Evolutionary conservation across 2,888 invertebrate genomes (phyloP).

Genomic region (Ecdyonurus torrentis): DNA sequence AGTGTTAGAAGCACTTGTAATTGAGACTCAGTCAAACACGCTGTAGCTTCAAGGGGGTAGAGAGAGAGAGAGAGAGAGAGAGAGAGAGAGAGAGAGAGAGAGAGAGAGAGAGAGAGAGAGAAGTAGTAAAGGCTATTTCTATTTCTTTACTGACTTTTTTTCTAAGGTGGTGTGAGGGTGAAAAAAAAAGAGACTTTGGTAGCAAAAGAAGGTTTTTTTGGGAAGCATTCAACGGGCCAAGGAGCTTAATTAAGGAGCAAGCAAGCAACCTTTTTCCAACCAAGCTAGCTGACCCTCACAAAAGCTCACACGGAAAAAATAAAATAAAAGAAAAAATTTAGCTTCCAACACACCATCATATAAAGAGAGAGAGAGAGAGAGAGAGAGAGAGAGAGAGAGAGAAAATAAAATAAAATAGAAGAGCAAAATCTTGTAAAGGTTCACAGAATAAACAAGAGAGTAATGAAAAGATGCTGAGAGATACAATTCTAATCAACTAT

Average conservation of each 20-base stretch:
- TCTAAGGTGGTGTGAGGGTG: too few species aligned
- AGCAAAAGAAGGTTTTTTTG: too few species aligned
- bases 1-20: background rate
- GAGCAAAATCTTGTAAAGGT: background rate
- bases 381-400: background rate
- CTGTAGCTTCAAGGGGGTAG: background rate
- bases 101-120: background rate
- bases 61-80: background rate
- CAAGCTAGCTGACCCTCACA: background rate
- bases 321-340: background rate
- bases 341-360: background rate
- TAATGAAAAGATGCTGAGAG: background rate
- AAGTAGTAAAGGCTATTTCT: too few species aligned
- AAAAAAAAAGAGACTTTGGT: too few species aligned
- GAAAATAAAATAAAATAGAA: background rate
- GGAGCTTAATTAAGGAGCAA: slow-evolving; percentile 2
- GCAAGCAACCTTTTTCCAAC: background rate
- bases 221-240: background rate
- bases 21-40: background rate
- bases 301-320: background rate
- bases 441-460: background rate
- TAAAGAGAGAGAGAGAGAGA: background rate
- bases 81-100: background rate
- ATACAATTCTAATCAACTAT: background rate
- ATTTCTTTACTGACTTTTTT: background rate